Percentiles rank a stretch among this genome's conserved stretches.
Evolutionary conservation across 1,140 invertebrate species (phyloP).

Genomic region (Drosophila nigrodunni): DNA sequence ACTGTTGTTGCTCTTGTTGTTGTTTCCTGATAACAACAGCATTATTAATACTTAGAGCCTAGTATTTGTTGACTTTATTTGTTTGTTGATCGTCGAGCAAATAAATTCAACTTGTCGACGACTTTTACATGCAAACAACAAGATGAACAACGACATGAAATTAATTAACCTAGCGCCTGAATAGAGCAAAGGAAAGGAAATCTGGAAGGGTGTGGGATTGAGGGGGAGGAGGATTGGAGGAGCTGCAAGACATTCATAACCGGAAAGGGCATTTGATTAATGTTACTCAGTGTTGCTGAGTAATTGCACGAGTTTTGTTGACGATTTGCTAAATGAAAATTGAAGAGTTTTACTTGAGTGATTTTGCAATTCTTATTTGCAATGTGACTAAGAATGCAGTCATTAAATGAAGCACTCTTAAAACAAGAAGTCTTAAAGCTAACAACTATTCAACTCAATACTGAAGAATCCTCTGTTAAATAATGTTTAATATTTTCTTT

Average conservation of each 20-base stretch:
- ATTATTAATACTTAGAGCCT: constrained; percentile 29
- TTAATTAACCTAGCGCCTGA: constrained; percentile 38
- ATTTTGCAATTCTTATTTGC: background rate
- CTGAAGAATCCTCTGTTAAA: no score
- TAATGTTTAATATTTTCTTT: background rate
- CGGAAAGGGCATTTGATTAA: constrained; percentile 20
- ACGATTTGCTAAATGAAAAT: constrained; percentile 7
- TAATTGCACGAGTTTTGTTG: constrained; percentile 18
- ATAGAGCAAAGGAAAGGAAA: background rate
- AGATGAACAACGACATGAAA: constrained; percentile 30
- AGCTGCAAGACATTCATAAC: constrained; percentile 2
- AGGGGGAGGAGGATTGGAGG: background rate
- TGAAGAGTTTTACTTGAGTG: background rate
- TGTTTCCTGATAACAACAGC: constrained; percentile 42
- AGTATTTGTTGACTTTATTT: constrained; percentile 53
- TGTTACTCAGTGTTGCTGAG: constrained; percentile 1
- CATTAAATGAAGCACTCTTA: background rate
- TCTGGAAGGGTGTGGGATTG: background rate
- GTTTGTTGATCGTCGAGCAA: constrained; percentile 54
- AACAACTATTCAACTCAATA: background rate
- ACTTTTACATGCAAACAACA: constrained; percentile 27
- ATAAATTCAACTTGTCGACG: constrained; percentile 42
- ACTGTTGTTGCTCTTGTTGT: constrained; percentile 8
- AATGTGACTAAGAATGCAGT: background rate
- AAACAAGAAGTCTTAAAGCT: background rate